Conservation (phyloP, 2,888 invertebrate genomes). For the Philonicus albiceps region DNA sequence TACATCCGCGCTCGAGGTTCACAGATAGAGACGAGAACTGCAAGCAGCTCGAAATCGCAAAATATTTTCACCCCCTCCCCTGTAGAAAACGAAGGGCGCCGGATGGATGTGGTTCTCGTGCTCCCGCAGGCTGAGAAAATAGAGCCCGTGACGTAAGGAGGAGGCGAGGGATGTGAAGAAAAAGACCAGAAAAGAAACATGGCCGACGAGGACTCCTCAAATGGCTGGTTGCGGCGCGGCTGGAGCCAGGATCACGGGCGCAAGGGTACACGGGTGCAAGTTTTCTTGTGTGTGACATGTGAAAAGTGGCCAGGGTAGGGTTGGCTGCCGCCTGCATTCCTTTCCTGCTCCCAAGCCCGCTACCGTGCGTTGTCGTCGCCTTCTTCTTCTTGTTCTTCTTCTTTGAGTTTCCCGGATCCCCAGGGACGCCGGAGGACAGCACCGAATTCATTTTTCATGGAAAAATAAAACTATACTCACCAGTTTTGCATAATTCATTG, state of each 20-base stretch:
- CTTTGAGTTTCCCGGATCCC: not conserved
- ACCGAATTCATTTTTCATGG: slow-evolving; percentile 21
- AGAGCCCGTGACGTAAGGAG: not conserved
- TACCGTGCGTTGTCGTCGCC: not conserved
- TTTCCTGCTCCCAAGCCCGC: not conserved
- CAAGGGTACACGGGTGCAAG: slow-evolving; percentile 8
- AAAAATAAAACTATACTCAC: not conserved
- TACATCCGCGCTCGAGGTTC: not conserved
- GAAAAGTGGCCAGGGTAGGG: slow-evolving; percentile 16
- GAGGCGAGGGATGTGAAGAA: not conserved
- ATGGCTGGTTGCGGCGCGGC: not conserved
- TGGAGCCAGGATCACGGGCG: not conserved
- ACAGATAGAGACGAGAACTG: not conserved
- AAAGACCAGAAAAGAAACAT: slow-evolving; percentile 39
- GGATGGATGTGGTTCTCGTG: not conserved
- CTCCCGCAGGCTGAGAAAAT: not conserved
- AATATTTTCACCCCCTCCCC: not conserved
- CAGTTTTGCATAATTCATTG: slow-evolving; percentile 38
- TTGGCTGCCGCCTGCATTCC: not conserved
- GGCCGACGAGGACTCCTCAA: slow-evolving; percentile 33
- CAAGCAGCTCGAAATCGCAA: slow-evolving; percentile 14
- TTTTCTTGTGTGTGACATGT: slow-evolving; percentile 37
- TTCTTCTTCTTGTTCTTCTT: not conserved
- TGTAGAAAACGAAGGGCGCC: not conserved
- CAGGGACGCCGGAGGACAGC: not conserved